Percentiles rank a stretch among this genome's conserved stretches.
phyloP scores from a whole-genome alignment of 64 coral and sea anemone genomes.

The Porites lutea region DNA sequence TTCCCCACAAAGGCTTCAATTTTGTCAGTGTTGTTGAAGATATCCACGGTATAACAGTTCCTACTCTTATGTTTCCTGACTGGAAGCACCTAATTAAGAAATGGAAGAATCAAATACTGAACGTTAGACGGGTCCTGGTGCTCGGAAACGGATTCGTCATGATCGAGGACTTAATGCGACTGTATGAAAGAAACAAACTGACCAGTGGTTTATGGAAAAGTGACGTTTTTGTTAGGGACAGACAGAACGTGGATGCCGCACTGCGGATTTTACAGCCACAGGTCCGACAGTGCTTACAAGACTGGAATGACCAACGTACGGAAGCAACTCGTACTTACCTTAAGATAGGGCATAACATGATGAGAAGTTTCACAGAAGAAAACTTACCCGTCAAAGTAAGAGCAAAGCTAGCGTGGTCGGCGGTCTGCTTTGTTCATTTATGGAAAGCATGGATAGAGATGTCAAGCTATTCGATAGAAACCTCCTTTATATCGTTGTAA shows the following conservation, averaged over 20 bases:
- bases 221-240: slow-evolving; percentile 24
- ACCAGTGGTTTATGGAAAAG: slow-evolving; percentile 25
- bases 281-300: background rate
- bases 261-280: background rate
- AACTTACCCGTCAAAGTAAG: background rate
- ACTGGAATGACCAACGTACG: background rate
- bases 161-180: slow-evolving; percentile 51
- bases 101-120: slow-evolving; percentile 63
- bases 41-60: background rate
- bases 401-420: background rate
- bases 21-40: no score
- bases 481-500: slow-evolving; percentile 12
- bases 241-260: slow-evolving; percentile 35
- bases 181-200: slow-evolving; percentile 36
- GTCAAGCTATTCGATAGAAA: background rate
- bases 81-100: slow-evolving; percentile 63
- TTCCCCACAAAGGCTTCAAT: no score
- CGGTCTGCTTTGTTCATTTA: background rate
- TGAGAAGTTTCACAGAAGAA: background rate
- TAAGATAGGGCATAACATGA: slow-evolving; percentile 14
- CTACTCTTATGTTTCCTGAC: slow-evolving; percentile 28
- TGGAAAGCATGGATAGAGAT: slow-evolving; percentile 16
- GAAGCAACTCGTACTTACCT: background rate
- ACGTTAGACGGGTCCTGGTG: slow-evolving; percentile 27
- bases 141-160: slow-evolving; percentile 34